Conservation (phyloP, 2,113 vertebrate species). For the Notiomystis cincta region DNA sequence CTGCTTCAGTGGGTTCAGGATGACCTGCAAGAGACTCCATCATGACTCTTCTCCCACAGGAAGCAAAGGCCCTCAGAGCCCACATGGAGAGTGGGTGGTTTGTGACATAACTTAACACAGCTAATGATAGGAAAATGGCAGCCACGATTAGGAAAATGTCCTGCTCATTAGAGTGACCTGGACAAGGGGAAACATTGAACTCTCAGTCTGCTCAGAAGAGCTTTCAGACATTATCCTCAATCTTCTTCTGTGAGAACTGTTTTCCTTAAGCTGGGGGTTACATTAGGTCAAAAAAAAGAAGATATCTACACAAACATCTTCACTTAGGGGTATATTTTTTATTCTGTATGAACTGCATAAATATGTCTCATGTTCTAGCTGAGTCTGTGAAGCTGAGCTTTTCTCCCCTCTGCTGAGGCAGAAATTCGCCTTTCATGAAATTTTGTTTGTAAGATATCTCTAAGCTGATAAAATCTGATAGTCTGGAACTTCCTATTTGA, state of each 20-base stretch:
- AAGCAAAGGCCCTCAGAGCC: background rate
- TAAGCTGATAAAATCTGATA: background rate
- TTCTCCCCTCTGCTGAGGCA: background rate
- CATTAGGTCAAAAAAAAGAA: background rate
- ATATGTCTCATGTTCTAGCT: background rate
- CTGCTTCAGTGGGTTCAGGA: slow-evolving; percentile 57
- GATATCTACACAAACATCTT: background rate
- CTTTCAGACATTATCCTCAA: background rate
- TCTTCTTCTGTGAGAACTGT: background rate
- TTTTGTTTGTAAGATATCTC: background rate
- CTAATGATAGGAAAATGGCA: background rate
- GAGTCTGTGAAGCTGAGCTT: background rate
- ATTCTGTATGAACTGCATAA: background rate
- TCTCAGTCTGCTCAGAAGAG: background rate
- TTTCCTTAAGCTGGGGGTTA: background rate
- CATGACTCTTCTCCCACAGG: fast-evolving
- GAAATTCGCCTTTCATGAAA: background rate
- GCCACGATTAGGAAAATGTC: background rate
- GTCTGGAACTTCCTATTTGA: background rate
- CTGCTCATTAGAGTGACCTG: background rate
- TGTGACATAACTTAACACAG: background rate
- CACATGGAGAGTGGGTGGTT: background rate
- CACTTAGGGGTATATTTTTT: background rate
- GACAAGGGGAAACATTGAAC: background rate
- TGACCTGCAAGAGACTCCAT: slow-evolving; percentile 19